Evolutionary conservation across 64 coral and sea anemone species (phyloP).

Genomic region (Montipora efflorescens): DNA sequence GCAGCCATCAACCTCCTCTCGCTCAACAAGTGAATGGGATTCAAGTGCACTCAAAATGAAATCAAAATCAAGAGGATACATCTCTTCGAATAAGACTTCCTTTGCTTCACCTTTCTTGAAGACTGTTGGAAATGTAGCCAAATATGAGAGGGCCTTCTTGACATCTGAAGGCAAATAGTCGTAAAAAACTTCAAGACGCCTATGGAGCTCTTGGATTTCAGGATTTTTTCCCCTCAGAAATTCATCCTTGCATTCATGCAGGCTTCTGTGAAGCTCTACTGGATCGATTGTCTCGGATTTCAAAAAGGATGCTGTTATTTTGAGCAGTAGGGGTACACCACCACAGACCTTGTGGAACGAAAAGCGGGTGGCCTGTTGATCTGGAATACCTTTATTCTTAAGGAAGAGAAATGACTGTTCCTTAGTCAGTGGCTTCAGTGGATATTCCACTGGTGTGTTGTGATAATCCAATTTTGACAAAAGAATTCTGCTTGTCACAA

Average conservation of each 20-base stretch:
- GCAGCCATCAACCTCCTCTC: background rate
- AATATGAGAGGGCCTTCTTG: background rate
- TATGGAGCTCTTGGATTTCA: background rate
- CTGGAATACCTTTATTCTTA: background rate
- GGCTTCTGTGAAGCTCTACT: slow-evolving; percentile 3
- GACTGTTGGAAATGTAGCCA: slow-evolving; percentile 44
- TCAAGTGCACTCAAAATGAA: background rate
- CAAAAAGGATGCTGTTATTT: slow-evolving; percentile 27
- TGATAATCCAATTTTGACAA: background rate
- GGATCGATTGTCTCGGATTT: background rate
- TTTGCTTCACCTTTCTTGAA: slow-evolving; percentile 49
- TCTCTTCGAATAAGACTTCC: background rate
- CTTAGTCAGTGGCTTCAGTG: background rate
- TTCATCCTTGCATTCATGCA: slow-evolving; percentile 9
- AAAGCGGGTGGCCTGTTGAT: background rate
- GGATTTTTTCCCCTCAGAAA: background rate
- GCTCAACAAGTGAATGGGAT: slow-evolving; percentile 12
- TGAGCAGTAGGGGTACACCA: slow-evolving; percentile 54
- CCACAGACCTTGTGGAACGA: slow-evolving; percentile 3
- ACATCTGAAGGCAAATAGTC: slow-evolving; percentile 5
- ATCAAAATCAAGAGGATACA: background rate
- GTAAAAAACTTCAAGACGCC: slow-evolving; percentile 5
- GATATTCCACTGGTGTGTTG: background rate
- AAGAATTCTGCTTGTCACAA: slow-evolving; percentile 37
- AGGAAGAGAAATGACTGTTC: slow-evolving; percentile 25